A percentile compares a stretch with the other conserved stretches of the same genome.
These are phyloP conservation scores for Drosophila fulvimacula DNA, from an alignment of 2,888 invertebrate species.

Conservation along the genomic window DNA sequence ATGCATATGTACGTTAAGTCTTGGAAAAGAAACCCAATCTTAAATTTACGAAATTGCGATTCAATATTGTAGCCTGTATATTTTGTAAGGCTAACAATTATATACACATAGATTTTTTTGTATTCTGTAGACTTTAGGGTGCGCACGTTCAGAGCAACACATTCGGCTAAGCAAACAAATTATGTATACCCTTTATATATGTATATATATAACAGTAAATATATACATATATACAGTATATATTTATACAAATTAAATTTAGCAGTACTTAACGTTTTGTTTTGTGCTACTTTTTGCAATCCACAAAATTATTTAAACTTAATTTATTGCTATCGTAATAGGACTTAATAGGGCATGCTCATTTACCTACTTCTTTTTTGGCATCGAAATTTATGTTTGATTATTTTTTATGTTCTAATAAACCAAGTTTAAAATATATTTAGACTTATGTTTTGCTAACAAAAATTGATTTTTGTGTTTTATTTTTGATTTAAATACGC, in stretches of 20 bases:
- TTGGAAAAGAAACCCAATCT: constrained; percentile 29
- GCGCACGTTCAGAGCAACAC: constrained; percentile 53
- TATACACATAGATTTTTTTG: constrained; percentile 61
- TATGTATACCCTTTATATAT: constrained; percentile 19
- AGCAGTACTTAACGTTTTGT: constrained; percentile 62
- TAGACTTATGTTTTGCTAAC: constrained; percentile 38
- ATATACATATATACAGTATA: background rate
- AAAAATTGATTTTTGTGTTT: constrained; percentile 37
- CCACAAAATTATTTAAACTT: constrained; percentile 48
- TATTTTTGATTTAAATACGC: constrained; percentile 36
- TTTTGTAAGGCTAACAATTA: constrained; percentile 21
- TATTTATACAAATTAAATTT: constrained; percentile 35
- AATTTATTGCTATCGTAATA: constrained; percentile 61
- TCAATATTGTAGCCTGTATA: constrained; percentile 48
- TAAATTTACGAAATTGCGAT: constrained; percentile 45
- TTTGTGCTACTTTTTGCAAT: constrained; percentile 37
- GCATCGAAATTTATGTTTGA: constrained; percentile 50
- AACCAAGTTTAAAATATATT: constrained; percentile 38
- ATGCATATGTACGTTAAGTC: constrained; percentile 13
- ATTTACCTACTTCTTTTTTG: constrained; percentile 41
- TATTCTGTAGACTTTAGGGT: constrained; percentile 66
- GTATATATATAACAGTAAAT: constrained; percentile 24
- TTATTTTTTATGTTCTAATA: constrained; percentile 55
- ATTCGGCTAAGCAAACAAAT: constrained; percentile 40
- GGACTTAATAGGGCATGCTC: constrained; percentile 46